Evolutionary conservation across 2,113 vertebrate genomes (phyloP).

Genomic region (Planiliza haematocheilus): DNA sequence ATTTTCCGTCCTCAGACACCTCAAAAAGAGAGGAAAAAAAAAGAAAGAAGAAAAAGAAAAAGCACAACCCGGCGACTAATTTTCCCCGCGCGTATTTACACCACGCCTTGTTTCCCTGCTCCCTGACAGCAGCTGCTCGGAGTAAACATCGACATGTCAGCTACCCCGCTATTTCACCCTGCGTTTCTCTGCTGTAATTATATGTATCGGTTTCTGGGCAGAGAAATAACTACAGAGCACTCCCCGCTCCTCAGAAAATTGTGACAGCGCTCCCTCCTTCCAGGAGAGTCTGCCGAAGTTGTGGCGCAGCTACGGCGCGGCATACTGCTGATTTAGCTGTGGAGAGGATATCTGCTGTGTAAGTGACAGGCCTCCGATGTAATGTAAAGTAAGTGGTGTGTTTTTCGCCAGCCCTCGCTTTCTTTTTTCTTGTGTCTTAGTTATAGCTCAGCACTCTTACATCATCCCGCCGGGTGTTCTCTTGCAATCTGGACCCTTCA

Average conservation of each 20-base stretch:
- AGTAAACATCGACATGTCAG: conserved; percentile 66
- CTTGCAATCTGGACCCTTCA: conserved; percentile 21
- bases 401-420: not conserved
- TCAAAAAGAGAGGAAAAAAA: no score
- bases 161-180: conserved; percentile 59
- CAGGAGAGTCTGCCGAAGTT: conserved; percentile 11
- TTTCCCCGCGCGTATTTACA: conserved; percentile 51
- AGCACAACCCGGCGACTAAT: conserved; percentile 30
- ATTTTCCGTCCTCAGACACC: conserved; percentile 24
- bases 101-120: conserved; percentile 60
- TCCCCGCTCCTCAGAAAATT: conserved; percentile 34
- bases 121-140: conserved; percentile 66
- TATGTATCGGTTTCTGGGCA: conserved; percentile 64
- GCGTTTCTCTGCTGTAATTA: conserved; percentile 57
- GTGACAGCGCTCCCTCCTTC: conserved; percentile 50
- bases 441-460: conserved; percentile 5
- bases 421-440: not conserved
- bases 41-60: not conserved
- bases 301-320: conserved; percentile 36
- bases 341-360: conserved; percentile 13
- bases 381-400: conserved; percentile 10
- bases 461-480: conserved; percentile 13
- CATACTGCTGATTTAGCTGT: conserved; percentile 18
- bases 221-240: conserved; percentile 55
- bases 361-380: conserved; percentile 31